Base-by-base conservation (phyloP, 2,113 vertebrate genomes). In the Axis porcinus region DNA sequence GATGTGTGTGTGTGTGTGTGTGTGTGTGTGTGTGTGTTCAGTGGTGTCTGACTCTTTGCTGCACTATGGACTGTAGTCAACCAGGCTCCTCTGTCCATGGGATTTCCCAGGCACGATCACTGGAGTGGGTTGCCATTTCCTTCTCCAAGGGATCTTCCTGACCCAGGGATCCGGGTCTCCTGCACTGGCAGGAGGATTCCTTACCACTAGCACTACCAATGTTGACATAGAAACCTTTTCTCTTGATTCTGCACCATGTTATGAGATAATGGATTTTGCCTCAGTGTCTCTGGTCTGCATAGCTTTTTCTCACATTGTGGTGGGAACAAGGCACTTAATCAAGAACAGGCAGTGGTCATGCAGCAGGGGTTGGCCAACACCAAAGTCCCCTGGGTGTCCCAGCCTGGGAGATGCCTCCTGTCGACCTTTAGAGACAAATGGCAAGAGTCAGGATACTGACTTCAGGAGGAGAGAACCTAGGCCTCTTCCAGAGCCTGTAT, bases 211-310 rank as follows among this genome's bases (percentile, higher is more conserved):
- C 2, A 7, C 6, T 27, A 9, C 70, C 6, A 9, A 3, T 5
- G 0, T 33, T 47, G 47, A 43, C 3, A 0, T 1, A 15, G 47
- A 64, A 14, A 1, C 0, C 3, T 11, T 90, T 47, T 27, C 16
- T n/a, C 21, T 33, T 23, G 0, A 2, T 4, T 23, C 30, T 50
- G 78, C 10, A 0, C 50, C 5, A 0, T 0, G 1, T 19, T 27
- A 6, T 0, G 0, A 57, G 50, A 45, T 40, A 64, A 28, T 0
- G 36, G 60, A 16, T n/a, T 45, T 58, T 57, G 40, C 4, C 21
- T 50, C 40, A 21, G 0, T 0, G 2, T 15, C 23, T 47, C 55
- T 25, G 47, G 52, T 27, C 5, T 2, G 2, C 0, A 0, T 0
- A 19, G 5, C 21, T 30, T 50, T 74, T 28, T 17, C 30, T 43